Percentiles rank a stretch among this genome's conserved stretches.
These are phyloP conservation scores for Eudasyphora cyanicolor DNA, from an alignment of 2,888 invertebrate species.

Conservation along the genomic window DNA sequence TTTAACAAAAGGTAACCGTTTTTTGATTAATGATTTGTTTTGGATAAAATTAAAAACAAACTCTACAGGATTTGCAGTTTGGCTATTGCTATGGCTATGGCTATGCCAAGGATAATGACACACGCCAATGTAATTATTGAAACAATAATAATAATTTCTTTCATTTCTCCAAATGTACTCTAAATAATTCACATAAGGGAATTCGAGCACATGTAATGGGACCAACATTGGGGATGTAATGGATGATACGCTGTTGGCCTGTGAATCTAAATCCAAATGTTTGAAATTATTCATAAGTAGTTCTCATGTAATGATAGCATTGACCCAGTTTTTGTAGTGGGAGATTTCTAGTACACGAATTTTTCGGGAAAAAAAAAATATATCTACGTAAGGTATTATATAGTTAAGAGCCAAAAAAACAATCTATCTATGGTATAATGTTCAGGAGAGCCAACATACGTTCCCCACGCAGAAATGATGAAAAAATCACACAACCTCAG, in stretches of 20 bases:
- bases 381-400: no score
- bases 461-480: no score
- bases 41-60: slow-evolving; percentile 60
- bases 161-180: background rate
- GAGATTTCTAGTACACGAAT: no score
- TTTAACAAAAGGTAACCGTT: slow-evolving; percentile 62
- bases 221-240: background rate
- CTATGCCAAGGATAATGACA: slow-evolving; percentile 61
- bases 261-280: background rate
- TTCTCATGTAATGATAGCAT: no score
- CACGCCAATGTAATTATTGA: slow-evolving; percentile 71
- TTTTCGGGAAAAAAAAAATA: no score
- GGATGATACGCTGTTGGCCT: background rate
- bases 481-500: no score
- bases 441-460: no score
- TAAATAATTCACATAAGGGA: slow-evolving; percentile 21
- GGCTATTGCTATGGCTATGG: background rate
- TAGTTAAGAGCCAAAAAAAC: no score
- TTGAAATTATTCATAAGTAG: background rate
- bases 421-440: no score
- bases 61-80: slow-evolving; percentile 51
- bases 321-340: no score
- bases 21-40: slow-evolving; percentile 77
- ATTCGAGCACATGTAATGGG: slow-evolving; percentile 30
- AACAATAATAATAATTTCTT: slow-evolving; percentile 48